phyloP scores from a whole-genome alignment of 1,140 invertebrate genomes.

The Mercenaria mercenaria region DNA sequence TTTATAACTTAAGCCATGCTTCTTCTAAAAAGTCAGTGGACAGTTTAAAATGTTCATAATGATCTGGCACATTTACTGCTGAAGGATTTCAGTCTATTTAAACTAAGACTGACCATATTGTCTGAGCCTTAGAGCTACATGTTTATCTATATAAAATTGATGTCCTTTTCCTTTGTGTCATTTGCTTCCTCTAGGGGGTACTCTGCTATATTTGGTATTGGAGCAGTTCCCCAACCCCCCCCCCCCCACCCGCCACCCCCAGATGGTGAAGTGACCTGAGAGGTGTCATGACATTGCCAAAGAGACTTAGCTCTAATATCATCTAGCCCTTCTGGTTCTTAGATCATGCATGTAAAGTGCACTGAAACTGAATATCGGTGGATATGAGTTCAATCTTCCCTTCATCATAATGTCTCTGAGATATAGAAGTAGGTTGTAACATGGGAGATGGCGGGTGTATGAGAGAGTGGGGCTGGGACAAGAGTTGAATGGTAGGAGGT shows the following conservation, averaged over 20 bases:
- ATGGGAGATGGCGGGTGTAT: background rate
- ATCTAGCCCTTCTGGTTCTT: constrained; percentile 86
- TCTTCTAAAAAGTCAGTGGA: too few relatives aligned
- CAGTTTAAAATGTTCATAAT: too few relatives aligned
- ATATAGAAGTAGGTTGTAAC: constrained; percentile 7
- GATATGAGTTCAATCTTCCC: constrained; percentile 83
- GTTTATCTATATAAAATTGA: background rate
- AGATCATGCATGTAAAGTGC: constrained; percentile 93
- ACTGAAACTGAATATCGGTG: constrained; percentile 92
- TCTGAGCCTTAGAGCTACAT: too few relatives aligned
- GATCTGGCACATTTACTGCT: too few relatives aligned
- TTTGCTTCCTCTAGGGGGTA: constrained; percentile 56
- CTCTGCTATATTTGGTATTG: constrained; percentile 73
- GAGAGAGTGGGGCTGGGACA: constrained; percentile 3
- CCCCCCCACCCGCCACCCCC: too few relatives aligned
- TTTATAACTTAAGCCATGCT: too few relatives aligned
- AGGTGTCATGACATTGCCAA: constrained; percentile 75
- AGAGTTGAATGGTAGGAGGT: background rate
- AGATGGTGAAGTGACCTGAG: constrained; percentile 61
- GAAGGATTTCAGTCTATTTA: too few relatives aligned
- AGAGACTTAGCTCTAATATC: constrained; percentile 70
- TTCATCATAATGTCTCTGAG: constrained; percentile 75
- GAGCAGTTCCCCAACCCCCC: constrained; percentile 60
- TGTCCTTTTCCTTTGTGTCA: background rate
- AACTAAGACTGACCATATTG: too few relatives aligned